A percentile compares a stretch with the other conserved stretches of the same genome.
These are phyloP conservation scores for Ephydatia muelleri DNA, from an alignment of 37 sponge, comb jelly and placozoan genomes.

Conservation along the genomic window DNA sequence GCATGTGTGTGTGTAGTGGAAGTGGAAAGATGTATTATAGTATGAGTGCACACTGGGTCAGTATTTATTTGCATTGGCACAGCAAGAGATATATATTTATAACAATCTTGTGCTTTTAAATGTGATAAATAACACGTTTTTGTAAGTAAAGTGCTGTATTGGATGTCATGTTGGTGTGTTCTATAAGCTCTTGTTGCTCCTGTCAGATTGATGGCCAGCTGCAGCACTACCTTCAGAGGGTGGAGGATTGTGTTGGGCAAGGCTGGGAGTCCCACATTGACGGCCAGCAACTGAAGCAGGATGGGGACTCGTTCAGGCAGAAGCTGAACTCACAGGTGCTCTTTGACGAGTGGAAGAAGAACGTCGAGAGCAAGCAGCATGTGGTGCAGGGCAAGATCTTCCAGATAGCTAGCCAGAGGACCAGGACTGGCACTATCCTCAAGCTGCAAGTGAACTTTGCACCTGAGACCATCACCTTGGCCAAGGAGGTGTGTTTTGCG, in stretches of 20 bases:
- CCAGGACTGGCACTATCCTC: constrained; percentile 67
- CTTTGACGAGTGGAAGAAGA: constrained; percentile 76
- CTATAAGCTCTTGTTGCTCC: not conserved
- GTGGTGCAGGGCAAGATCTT: constrained; percentile 86
- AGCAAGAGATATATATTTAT: too few species aligned
- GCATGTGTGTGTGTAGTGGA: not conserved
- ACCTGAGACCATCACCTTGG: constrained; percentile 91
- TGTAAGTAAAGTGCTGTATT: not conserved
- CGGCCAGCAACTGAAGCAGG: constrained; percentile 93
- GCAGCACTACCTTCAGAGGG: constrained; percentile 84
- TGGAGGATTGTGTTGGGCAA: constrained; percentile 94
- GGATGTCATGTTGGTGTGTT: not conserved
- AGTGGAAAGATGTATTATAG: too few species aligned
- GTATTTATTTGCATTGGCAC: too few species aligned
- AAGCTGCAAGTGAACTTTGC: constrained; percentile 91
- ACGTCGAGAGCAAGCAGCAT: constrained; percentile 72
- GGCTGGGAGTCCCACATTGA: constrained; percentile 95
- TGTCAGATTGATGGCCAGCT: constrained; percentile 91
- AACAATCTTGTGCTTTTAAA: too few species aligned
- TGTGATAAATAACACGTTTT: too few species aligned
- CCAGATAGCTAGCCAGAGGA: constrained; percentile 63
- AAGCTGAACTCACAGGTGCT: constrained; percentile 93
- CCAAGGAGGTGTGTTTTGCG: constrained; percentile 94
- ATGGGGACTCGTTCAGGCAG: constrained; percentile 93
- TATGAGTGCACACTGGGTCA: too few species aligned